Percentiles rank a stretch among this genome's conserved stretches.
phyloP scores from a whole-genome alignment of 2,888 invertebrate genomes.

The Hipparchia sbordonii region DNA sequence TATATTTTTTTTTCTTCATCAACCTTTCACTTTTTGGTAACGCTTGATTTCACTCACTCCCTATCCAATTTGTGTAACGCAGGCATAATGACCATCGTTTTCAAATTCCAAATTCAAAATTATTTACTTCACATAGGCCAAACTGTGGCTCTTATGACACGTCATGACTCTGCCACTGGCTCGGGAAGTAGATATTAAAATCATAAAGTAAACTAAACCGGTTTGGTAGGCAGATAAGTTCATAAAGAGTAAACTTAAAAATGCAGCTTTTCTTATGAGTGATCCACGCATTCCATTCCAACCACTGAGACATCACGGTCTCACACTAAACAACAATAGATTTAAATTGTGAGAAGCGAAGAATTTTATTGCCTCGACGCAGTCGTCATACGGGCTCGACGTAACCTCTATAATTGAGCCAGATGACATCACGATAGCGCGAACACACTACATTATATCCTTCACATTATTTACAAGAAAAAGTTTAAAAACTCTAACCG shows the following conservation, averaged over 20 bases:
- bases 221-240: not conserved
- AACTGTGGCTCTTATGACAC: too few species aligned
- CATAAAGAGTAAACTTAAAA: not conserved
- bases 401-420: conserved; percentile 53
- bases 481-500: too few species aligned
- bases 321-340: conserved; percentile 53
- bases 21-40: too few species aligned
- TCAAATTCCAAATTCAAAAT: too few species aligned
- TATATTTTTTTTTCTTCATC: too few species aligned
- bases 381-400: conserved; percentile 46
- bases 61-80: too few species aligned
- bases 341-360: conserved; percentile 52
- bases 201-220: not conserved
- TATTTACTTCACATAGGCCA: too few species aligned
- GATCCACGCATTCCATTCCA: not conserved
- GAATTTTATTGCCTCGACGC: conserved; percentile 51
- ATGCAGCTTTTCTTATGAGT: not conserved
- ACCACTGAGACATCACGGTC: not conserved
- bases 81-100: too few species aligned
- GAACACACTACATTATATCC: conserved; percentile 39
- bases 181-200: too few species aligned
- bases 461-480: conserved; percentile 20
- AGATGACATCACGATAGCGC: conserved; percentile 67
- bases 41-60: too few species aligned
- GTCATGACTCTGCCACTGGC: too few species aligned